These are phyloP conservation scores for Gari tellinella DNA, from an alignment of 2,888 invertebrate genomes.

Conservation along the genomic window DNA sequence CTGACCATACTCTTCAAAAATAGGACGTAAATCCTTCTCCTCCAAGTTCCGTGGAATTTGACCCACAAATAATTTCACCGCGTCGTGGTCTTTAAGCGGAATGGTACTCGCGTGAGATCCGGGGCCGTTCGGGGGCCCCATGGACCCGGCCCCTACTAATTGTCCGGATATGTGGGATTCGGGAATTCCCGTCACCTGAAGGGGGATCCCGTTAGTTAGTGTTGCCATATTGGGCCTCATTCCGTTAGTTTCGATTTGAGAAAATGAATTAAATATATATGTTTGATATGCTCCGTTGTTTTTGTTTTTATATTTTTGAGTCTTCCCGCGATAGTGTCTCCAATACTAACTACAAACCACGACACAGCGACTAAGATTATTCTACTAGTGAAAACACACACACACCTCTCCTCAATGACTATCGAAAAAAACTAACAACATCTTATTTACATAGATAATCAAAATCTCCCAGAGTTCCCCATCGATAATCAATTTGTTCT, in stretches of 20 bases:
- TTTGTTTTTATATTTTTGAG: background rate
- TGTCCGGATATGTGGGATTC: conserved; percentile 25
- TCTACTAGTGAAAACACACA: background rate
- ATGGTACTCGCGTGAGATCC: conserved; percentile 62
- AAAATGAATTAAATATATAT: too few relatives aligned
- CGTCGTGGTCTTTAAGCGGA: conserved; percentile 86
- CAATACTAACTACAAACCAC: conserved; percentile 1
- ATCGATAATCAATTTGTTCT: conserved; percentile 63
- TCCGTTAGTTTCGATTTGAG: background rate
- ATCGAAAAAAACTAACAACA: conserved; percentile 2
- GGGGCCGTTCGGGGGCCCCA: conserved; percentile 11
- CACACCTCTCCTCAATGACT: background rate
- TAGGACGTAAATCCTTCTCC: conserved; percentile 93
- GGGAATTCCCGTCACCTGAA: conserved; percentile 33
- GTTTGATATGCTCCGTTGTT: too few relatives aligned
- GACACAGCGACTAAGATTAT: background rate
- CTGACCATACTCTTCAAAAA: conserved; percentile 96
- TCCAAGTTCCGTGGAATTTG: conserved; percentile 96
- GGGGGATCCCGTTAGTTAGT: conserved; percentile 55
- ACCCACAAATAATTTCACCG: conserved; percentile 94
- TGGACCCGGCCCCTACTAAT: conserved; percentile 9
- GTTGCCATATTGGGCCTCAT: conserved; percentile 58
- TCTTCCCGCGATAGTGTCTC: background rate
- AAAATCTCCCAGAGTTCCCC: conserved; percentile 51
- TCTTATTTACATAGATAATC: conserved; percentile 58